Base-by-base conservation (phyloP, 2,797 vertebrate genomes). In the Leptoclinus maculatus region DNA sequence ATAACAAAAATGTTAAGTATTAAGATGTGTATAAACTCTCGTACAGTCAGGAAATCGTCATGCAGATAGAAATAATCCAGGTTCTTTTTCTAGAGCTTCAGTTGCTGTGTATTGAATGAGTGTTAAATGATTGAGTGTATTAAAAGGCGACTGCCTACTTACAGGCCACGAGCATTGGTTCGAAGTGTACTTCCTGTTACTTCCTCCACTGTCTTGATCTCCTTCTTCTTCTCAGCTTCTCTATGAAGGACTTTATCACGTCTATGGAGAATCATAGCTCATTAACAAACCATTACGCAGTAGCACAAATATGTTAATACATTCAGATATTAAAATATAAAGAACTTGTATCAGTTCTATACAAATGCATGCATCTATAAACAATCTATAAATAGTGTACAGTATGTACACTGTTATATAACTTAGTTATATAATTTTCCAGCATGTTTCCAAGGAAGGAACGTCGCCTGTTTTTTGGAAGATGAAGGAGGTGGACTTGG, bases 241-340 rank as follows among this genome's bases (percentile, higher is more conserved):
- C 73, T 95, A 13, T 95, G 93, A 69, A 94, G 89, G 45, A 88
- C 60, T 74, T 95, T 93, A 75, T 96, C 94, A 7, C 58, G 87
- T 80, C 95, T 96, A 21, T 3, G 19, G n/a, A 74, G n/a, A 76
- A 79, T n/a, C 3, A 71, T 0, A 66, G 36, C 2, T 29, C 5
- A 63, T 25, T 16, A 19, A 19, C 7, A 47, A 36, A 69, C 4
- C 17, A 16, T 3, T 32, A 56, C 3, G 27, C 54, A 59, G n/a
- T 27, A 3, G 23, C 32, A 76, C 34, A 62, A 7, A 25, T 51
- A 23, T 32, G 6, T 39, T 11, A 10, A 38, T 7, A 39, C 3
- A 66, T 36, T 56, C 8, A 21, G 38, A 57, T 27, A n/a, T n/a
- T 21, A n/a, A 57, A 51, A 53, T 11, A 36, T 7, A 34, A 67